Base-by-base conservation (phyloP, 1,140 invertebrate genomes). In the Propsilocerus akamusi region DNA sequence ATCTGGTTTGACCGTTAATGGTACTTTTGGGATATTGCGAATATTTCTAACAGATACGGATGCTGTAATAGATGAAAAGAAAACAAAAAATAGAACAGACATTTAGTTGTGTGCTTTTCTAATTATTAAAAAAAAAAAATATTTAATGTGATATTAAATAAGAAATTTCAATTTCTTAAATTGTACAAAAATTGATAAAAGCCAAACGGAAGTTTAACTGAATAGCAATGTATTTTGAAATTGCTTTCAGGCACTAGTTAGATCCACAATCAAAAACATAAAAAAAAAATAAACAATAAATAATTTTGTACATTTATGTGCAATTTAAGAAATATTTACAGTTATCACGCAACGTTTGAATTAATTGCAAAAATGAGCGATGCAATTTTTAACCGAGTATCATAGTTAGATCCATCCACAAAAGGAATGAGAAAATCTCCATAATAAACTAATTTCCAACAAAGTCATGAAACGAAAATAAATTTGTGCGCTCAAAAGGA, bases 1-100 rank as follows among this genome's bases (percentile, higher is more conserved):
- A 52, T 64, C 63, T 41, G 63, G 62, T 46, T 62, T 64, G 22
- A 64, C 61, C 7, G 61, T 64, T 5, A 65, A 55, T 51, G 62
- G 63, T 11, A 56, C 57, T 53, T 61, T 60, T 34, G 62, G 63
- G 53, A 65, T 55, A 51, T 62, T 65, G 50, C 57, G 58, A 5
- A 65, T 63, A 54, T 64, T 65, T 30, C 58, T 61, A 37, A 65
- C 62, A 17, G 63, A 65, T 48, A 65, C 64, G 22, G 63, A 65
- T 46, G 63, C 63, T 65, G 55, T 10, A 62, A 57, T 25, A 11
- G 49, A 50, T 55, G 30, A 20, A 8, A 24, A 46, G 5, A 25
- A 10, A 3, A 48, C 8, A 17, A 14, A 50, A n/a, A 23, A 20
- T 41, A 14, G 12, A 41, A 20, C 22, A 41, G 14, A 30, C 10